phyloP scores from a whole-genome alignment of 2,888 invertebrate species.

The Polydrusus tereticollis region DNA sequence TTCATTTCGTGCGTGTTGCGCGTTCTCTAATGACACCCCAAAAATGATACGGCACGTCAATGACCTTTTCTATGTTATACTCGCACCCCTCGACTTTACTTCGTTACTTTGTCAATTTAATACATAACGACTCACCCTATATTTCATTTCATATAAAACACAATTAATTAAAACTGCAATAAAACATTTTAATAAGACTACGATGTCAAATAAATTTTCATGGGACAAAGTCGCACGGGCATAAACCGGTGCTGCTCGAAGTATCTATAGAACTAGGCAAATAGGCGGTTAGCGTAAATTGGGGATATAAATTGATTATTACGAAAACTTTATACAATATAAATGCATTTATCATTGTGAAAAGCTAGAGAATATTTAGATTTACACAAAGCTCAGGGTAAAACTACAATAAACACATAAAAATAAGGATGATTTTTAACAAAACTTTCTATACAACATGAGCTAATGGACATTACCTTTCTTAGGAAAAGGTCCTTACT shows the following conservation, averaged over 20 bases:
- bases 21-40: conserved; percentile 21
- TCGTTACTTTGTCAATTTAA: conserved; percentile 31
- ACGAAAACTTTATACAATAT: too few relatives aligned
- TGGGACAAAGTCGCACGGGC: conserved; percentile 38
- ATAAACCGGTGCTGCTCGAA: conserved; percentile 22
- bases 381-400: too few relatives aligned
- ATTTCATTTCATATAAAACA: conserved; percentile 34
- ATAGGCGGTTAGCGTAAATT: conserved; percentile 25
- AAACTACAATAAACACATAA: too few relatives aligned
- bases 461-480: too few relatives aligned
- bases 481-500: too few relatives aligned
- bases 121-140: conserved; percentile 27
- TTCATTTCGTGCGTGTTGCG: conserved; percentile 25
- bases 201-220: conserved; percentile 43
- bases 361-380: too few relatives aligned
- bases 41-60: conserved; percentile 30
- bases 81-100: conserved; percentile 27
- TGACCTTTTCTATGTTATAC: conserved; percentile 26
- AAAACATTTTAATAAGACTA: conserved; percentile 46
- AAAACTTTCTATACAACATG: too few relatives aligned
- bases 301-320: too few relatives aligned
- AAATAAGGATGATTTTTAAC: too few relatives aligned
- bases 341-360: too few relatives aligned
- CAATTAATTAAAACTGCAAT: conserved; percentile 45
- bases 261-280: conserved; percentile 7